phyloP scores from a whole-genome alignment of 2,797 vertebrate species.

The Muraenolepis orangiensis region DNA sequence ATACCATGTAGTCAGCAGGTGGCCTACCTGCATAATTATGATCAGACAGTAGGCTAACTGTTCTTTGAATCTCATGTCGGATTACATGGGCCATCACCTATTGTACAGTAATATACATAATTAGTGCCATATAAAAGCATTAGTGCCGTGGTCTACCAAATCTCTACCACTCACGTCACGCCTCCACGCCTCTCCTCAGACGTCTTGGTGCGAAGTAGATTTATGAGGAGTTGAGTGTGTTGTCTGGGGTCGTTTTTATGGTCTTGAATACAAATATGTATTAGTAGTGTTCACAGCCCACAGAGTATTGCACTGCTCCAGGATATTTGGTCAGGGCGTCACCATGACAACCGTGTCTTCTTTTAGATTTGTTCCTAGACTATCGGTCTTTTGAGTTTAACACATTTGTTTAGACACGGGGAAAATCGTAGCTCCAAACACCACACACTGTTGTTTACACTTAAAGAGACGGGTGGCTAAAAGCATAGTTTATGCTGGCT shows the following conservation, averaged over 20 bases:
- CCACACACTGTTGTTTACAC: no score
- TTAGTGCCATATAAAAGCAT: no score
- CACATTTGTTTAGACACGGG: no score
- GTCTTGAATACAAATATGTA: background rate
- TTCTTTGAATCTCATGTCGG: background rate
- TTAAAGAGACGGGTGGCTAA: no score
- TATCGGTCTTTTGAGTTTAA: background rate
- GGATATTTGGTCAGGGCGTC: background rate
- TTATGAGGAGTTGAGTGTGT: background rate
- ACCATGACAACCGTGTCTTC: constrained; percentile 6
- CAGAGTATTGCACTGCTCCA: background rate
- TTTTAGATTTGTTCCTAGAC: background rate
- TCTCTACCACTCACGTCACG: no score
- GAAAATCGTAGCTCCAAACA: no score
- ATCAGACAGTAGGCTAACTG: background rate
- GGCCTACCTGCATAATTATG: background rate
- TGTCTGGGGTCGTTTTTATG: background rate
- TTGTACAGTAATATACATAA: no score
- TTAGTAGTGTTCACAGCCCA: background rate
- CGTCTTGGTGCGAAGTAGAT: background rate
- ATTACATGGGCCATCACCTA: background rate
- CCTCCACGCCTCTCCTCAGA: background rate
- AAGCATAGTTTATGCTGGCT: background rate
- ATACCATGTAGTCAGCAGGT: background rate
- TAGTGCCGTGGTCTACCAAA: no score